A percentile compares a stretch with the other conserved stretches of the same genome.
Conservation (phyloP, 2,888 invertebrate genomes). For the Tineola bisselliella region DNA sequence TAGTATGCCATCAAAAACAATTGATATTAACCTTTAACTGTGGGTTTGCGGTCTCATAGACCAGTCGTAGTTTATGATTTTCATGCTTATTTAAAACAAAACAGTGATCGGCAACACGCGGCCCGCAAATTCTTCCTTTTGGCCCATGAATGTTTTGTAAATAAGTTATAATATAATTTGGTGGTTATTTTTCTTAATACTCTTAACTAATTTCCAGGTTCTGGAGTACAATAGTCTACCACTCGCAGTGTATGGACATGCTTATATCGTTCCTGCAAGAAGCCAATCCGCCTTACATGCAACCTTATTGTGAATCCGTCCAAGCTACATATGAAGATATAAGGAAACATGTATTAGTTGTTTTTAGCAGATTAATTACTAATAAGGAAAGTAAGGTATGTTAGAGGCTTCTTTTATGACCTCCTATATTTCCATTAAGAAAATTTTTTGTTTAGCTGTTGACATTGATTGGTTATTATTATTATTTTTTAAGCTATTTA, state of each 20-base stretch:
- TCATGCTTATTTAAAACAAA: no score
- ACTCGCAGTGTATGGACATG: slow-evolving; percentile 70
- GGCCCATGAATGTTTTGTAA: no score
- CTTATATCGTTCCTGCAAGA: slow-evolving; percentile 79
- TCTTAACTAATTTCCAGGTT: slow-evolving; percentile 53
- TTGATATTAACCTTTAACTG: no score
- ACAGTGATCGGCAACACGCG: no score
- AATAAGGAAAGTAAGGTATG: slow-evolving; percentile 78
- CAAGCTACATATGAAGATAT: slow-evolving; percentile 65
- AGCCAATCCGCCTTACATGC: slow-evolving; percentile 75
- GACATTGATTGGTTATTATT: no score
- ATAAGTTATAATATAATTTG: not conserved
- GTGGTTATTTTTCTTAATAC: not conserved
- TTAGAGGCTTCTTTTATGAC: not conserved
- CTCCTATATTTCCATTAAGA: no score
- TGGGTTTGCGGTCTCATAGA: no score
- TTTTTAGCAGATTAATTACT: slow-evolving; percentile 81
- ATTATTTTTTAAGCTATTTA: no score
- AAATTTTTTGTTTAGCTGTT: no score
- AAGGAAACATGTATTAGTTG: slow-evolving; percentile 73
- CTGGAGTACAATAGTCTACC: slow-evolving; percentile 77
- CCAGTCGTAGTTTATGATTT: no score
- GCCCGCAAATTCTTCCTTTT: no score
- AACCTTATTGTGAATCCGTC: slow-evolving; percentile 49
- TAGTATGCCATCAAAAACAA: no score